Evolutionary conservation across 1,140 invertebrate species (phyloP).

Genomic region (Cherax quadricarinatus): DNA sequence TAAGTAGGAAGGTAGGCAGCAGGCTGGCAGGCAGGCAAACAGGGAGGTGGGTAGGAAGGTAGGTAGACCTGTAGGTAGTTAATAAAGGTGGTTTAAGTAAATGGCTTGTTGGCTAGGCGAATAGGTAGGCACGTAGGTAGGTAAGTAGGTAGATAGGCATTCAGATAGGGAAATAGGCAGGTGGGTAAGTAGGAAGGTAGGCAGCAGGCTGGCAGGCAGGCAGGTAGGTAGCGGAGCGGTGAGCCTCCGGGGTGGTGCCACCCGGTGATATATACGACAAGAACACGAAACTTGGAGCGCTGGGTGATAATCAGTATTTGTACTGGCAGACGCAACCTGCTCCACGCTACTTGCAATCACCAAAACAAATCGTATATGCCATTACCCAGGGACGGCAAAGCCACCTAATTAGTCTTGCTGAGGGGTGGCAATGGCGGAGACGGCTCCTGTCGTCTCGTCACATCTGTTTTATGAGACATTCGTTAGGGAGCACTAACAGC

Average conservation of each 20-base stretch:
- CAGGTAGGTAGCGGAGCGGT: conserved; percentile 50
- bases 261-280: conserved; percentile 61
- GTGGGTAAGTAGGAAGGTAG: not conserved
- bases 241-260: conserved; percentile 59
- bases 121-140: no score
- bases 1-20: not conserved
- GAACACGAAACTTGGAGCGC: conserved; percentile 61
- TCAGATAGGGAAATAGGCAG: no score
- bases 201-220: not conserved
- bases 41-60: no score
- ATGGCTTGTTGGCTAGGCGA: no score
- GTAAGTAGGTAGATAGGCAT: no score
- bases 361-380: conserved; percentile 69
- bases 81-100: no score
- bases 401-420: conserved; percentile 58
- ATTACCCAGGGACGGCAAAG: conserved; percentile 40
- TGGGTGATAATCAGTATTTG: conserved; percentile 70
- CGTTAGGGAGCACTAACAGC: no score
- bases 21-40: not conserved
- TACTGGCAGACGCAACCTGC: conserved; percentile 62
- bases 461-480: no score
- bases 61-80: no score
- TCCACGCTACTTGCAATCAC: conserved; percentile 67
- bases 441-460: no score
- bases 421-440: conserved; percentile 25